A percentile compares a stretch with the other conserved stretches of the same genome.
phyloP scores from a whole-genome alignment of 2,888 invertebrate genomes.

The Agonopterix heracliana region DNA sequence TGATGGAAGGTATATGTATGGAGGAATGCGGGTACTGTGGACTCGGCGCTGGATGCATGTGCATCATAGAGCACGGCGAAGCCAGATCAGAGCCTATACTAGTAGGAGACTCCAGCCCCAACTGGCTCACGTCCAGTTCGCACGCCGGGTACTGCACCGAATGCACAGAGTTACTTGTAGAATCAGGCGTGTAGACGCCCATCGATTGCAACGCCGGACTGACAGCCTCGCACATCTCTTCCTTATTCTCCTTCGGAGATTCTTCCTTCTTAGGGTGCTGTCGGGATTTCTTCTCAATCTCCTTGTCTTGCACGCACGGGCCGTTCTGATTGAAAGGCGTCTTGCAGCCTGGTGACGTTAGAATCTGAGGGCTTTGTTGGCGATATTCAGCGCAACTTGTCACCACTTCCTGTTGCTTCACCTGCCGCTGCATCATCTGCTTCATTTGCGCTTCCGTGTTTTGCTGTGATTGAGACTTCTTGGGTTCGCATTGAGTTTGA shows the following conservation, averaged over 20 bases:
- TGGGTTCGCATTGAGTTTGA: slow-evolving; percentile 64
- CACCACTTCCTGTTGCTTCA: slow-evolving; percentile 44
- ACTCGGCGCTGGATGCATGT: slow-evolving; percentile 65
- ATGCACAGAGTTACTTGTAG: slow-evolving; percentile 88
- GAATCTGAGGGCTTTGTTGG: slow-evolving; percentile 55
- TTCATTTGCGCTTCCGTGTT: slow-evolving; percentile 54
- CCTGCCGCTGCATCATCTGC: slow-evolving; percentile 62
- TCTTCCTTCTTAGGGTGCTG: slow-evolving; percentile 59
- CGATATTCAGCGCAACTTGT: slow-evolving; percentile 59
- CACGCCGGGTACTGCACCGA: slow-evolving; percentile 87
- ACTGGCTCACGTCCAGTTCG: slow-evolving; percentile 88
- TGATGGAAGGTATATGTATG: slow-evolving; percentile 68
- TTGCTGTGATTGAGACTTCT: slow-evolving; percentile 43
- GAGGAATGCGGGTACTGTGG: slow-evolving; percentile 78
- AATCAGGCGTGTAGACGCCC: slow-evolving; percentile 91
- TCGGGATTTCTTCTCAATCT: slow-evolving; percentile 61
- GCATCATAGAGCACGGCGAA: slow-evolving; percentile 85
- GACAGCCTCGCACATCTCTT: slow-evolving; percentile 63
- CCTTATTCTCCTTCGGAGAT: slow-evolving; percentile 51
- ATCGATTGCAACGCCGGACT: slow-evolving; percentile 83
- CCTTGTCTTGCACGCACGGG: slow-evolving; percentile 53
- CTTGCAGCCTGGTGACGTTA: slow-evolving; percentile 58
- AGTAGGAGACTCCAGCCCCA: slow-evolving; percentile 91
- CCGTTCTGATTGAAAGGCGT: slow-evolving; percentile 53
- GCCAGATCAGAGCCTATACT: slow-evolving; percentile 91